These are phyloP conservation scores for Drosophila takahashii DNA, from an alignment of 1,140 invertebrate species.

Conservation along the genomic window DNA sequence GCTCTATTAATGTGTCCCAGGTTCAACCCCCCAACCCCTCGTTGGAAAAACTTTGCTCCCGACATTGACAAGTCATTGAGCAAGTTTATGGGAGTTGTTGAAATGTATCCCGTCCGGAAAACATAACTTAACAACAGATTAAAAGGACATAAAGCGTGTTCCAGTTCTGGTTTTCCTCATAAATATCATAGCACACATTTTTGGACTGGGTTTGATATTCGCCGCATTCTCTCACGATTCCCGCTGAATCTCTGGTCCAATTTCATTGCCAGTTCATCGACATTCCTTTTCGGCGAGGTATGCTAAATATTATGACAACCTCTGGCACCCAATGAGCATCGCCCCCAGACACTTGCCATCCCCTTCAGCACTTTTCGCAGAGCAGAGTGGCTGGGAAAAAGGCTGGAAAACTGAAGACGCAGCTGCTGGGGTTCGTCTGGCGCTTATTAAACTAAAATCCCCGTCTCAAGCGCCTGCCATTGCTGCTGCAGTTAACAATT, in stretches of 20 bases:
- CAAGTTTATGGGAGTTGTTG: slow-evolving; percentile 10
- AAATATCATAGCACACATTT: slow-evolving; percentile 17
- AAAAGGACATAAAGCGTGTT: slow-evolving; percentile 46
- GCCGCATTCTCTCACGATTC: slow-evolving; percentile 19
- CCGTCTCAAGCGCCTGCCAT: slow-evolving; percentile 58
- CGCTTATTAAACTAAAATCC: slow-evolving; percentile 84
- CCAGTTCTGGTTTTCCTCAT: slow-evolving; percentile 4
- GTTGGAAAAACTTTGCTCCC: slow-evolving; percentile 3
- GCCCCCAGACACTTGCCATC: neutral
- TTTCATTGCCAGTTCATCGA: slow-evolving; percentile 35
- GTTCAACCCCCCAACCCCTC: neutral
- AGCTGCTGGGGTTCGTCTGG: slow-evolving; percentile 67
- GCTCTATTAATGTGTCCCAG: slow-evolving; percentile 58
- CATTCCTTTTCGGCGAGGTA: slow-evolving; percentile 15
- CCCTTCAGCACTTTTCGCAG: neutral
- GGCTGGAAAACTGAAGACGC: slow-evolving; percentile 30
- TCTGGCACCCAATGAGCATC: slow-evolving; percentile 3
- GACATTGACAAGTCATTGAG: slow-evolving; percentile 48
- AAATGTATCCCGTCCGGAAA: slow-evolving; percentile 27
- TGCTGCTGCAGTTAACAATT: slow-evolving; percentile 66
- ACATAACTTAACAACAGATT: slow-evolving; percentile 45
- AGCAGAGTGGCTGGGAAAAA: slow-evolving; percentile 3
- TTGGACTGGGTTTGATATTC: neutral
- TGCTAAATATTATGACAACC: slow-evolving; percentile 32
- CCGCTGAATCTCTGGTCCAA: neutral